Evolutionary conservation across 2,113 vertebrate species (phyloP).

Genomic region (Silurus glanis): DNA sequence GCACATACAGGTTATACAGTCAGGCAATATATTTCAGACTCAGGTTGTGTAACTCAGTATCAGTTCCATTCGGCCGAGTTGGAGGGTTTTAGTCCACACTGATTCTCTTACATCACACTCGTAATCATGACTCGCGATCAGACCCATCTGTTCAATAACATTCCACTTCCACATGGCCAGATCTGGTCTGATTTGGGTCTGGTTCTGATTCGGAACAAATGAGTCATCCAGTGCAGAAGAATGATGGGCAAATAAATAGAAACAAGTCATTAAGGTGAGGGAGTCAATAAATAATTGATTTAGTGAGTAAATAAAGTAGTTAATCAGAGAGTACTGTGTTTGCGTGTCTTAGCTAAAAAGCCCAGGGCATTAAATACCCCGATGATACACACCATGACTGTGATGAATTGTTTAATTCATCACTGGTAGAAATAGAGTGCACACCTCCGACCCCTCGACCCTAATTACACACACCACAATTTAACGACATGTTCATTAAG

Average conservation of each 20-base stretch:
- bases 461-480: conserved; percentile 37
- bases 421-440: not conserved
- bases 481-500: conserved; percentile 42
- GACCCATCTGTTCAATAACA: conserved; percentile 7
- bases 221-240: not conserved
- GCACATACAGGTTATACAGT: not conserved
- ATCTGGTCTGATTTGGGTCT: not conserved
- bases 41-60: not conserved
- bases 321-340: not conserved
- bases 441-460: not conserved
- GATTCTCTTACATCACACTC: not conserved
- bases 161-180: not conserved
- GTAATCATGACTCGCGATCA: not conserved
- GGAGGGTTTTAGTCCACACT: not conserved
- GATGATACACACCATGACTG: not conserved
- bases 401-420: not conserved
- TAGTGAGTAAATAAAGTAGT: not conserved
- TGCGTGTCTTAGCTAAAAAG: not conserved
- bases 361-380: not conserved
- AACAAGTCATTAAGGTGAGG: not conserved
- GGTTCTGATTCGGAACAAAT: conserved; percentile 3
- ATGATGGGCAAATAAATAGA: not conserved
- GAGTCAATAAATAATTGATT: not conserved
- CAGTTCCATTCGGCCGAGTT: not conserved
- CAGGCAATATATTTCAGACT: conserved; percentile 4